Conservation (phyloP, 1,140 invertebrate species). For the Monomorium pharaonis region DNA sequence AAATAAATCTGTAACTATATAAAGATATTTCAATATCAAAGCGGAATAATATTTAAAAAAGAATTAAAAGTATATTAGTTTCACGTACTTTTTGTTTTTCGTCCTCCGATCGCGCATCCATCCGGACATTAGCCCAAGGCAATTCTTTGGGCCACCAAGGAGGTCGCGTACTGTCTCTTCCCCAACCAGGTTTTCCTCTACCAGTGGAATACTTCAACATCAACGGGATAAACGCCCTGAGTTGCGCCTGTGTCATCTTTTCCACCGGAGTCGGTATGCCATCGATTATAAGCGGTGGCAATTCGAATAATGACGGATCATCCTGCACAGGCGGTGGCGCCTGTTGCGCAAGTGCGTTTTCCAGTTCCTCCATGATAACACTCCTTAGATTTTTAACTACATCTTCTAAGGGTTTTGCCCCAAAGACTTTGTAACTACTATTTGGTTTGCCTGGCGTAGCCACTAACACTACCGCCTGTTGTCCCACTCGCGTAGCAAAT, state of each 20-base stretch:
- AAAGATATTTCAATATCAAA: neutral
- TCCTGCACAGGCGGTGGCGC: slow-evolving; percentile 96
- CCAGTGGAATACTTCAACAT: slow-evolving; percentile 99
- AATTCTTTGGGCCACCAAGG: slow-evolving; percentile 99
- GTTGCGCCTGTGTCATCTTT: slow-evolving; percentile 99
- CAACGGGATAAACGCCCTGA: slow-evolving; percentile 97
- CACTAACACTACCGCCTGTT: slow-evolving; percentile 97
- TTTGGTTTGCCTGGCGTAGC: slow-evolving; percentile 98
- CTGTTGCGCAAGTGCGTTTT: slow-evolving; percentile 96
- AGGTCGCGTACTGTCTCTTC: slow-evolving; percentile 96
- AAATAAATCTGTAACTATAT: neutral
- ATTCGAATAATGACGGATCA: slow-evolving; percentile 96
- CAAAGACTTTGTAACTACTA: slow-evolving; percentile 98
- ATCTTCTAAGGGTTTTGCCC: slow-evolving; percentile 98
- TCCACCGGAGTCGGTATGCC: slow-evolving; percentile 99
- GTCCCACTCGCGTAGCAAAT: slow-evolving; percentile 98
- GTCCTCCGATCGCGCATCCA: slow-evolving; percentile 98
- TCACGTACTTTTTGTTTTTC: slow-evolving; percentile 96
- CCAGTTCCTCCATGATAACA: slow-evolving; percentile 97
- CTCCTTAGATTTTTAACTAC: slow-evolving; percentile 96
- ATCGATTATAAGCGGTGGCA: slow-evolving; percentile 98
- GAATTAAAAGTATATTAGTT: neutral
- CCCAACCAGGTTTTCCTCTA: slow-evolving; percentile 98
- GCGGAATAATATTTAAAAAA: neutral
- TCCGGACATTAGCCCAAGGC: slow-evolving; percentile 98